Conservation (phyloP, 2,888 invertebrate species). For the Augochlorella aurata region DNA sequence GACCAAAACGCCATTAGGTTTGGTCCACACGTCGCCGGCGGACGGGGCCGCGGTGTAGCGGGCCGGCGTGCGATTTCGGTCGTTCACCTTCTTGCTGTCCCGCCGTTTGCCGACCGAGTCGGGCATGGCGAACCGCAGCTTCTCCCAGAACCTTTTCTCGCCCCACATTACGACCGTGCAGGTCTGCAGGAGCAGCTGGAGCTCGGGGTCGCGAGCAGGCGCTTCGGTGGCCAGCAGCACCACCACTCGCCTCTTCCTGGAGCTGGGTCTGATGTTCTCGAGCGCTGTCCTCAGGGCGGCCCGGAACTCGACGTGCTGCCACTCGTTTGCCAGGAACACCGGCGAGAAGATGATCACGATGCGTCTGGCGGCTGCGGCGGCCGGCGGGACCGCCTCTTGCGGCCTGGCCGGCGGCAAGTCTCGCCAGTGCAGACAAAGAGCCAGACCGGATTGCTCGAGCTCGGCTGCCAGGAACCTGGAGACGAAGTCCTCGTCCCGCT, state of each 20-base stretch:
- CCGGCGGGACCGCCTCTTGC: constrained; percentile 84
- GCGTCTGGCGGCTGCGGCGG: constrained; percentile 88
- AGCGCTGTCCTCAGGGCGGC: constrained; percentile 91
- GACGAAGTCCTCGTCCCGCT: constrained; percentile 89
- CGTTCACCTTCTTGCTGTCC: constrained; percentile 82
- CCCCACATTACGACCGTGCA: constrained; percentile 89
- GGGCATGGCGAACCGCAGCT: constrained; percentile 89
- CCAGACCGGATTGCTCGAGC: constrained; percentile 88
- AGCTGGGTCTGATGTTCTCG: constrained; percentile 83
- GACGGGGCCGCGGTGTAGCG: constrained; percentile 90
- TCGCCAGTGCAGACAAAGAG: constrained; percentile 85
- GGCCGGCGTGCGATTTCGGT: constrained; percentile 84
- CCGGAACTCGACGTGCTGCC: constrained; percentile 91
- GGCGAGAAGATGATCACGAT: constrained; percentile 91
- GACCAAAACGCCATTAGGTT: constrained; percentile 81
- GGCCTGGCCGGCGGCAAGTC: constrained; percentile 79
- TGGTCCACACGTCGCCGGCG: constrained; percentile 87
- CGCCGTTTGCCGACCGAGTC: constrained; percentile 85
- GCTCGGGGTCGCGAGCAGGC: constrained; percentile 88
- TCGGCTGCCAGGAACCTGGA: constrained; percentile 87
- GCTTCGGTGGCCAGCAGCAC: constrained; percentile 86
- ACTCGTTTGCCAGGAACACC: constrained; percentile 91
- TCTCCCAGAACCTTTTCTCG: constrained; percentile 93
- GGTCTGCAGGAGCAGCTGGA: constrained; percentile 88
- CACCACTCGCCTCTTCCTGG: constrained; percentile 77